Percentiles rank a stretch among this genome's conserved stretches.
Conservation (phyloP, 2,113 vertebrate species). For the Pachycephala philippinensis region DNA sequence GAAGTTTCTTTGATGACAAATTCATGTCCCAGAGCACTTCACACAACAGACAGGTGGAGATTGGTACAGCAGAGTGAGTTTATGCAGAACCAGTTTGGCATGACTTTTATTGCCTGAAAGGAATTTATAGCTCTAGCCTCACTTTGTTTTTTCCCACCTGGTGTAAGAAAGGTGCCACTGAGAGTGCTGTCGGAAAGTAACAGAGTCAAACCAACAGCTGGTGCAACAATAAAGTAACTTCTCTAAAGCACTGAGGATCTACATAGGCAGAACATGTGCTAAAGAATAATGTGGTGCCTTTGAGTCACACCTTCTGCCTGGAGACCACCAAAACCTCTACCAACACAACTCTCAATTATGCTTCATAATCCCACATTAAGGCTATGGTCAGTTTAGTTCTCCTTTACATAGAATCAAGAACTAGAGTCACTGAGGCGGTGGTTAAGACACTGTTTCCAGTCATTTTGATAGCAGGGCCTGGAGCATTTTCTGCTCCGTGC, state of each 20-base stretch:
- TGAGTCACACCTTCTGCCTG: background rate
- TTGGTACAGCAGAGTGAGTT: background rate
- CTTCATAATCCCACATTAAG: background rate
- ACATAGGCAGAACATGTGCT: background rate
- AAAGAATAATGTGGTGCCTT: background rate
- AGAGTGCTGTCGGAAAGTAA: background rate
- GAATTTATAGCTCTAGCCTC: background rate
- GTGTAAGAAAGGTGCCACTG: rapidly evolving
- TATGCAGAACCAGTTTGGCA: background rate
- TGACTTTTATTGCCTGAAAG: background rate
- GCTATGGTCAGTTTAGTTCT: background rate
- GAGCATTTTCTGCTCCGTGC: background rate
- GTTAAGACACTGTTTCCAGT: background rate
- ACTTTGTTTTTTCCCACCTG: background rate
- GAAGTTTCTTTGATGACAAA: background rate
- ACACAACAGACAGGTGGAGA: background rate
- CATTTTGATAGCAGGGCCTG: background rate
- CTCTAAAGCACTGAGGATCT: background rate
- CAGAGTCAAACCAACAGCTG: background rate
- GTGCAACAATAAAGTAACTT: background rate
- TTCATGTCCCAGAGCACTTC: background rate
- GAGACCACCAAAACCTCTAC: background rate
- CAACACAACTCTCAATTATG: background rate
- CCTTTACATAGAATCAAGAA: background rate
- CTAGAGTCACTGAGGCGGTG: background rate